phyloP scores from a whole-genome alignment of 2,113 vertebrate genomes.

The Nymphicus hollandicus region DNA sequence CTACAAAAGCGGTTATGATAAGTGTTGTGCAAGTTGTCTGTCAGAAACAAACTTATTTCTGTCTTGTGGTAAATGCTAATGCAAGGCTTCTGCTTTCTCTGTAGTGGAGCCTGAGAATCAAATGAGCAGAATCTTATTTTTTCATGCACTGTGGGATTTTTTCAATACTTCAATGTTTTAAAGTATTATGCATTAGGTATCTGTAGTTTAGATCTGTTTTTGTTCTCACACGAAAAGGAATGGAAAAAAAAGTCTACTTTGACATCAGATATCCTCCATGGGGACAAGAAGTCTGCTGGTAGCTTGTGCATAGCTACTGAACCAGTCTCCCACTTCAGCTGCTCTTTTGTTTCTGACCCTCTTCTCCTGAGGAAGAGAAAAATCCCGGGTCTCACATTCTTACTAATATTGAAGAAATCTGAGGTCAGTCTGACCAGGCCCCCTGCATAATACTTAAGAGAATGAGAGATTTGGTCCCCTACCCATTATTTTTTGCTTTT shows the following conservation, averaged over 20 bases:
- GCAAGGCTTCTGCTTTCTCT: not conserved
- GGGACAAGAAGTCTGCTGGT: not conserved
- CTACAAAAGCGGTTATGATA: not conserved
- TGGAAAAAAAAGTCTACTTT: not conserved
- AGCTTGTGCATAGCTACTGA: not conserved
- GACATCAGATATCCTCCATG: not conserved
- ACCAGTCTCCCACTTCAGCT: not conserved
- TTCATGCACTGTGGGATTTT: not conserved
- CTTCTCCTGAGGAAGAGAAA: not conserved
- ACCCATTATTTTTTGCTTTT: not conserved
- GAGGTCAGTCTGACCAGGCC: not conserved
- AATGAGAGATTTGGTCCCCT: not conserved
- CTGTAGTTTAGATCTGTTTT: not conserved
- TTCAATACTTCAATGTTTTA: not conserved
- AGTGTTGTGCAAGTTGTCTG: not conserved
- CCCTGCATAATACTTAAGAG: accelerated
- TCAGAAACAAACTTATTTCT: not conserved
- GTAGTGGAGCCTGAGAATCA: not conserved
- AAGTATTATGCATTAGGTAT: not conserved
- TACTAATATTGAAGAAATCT: not conserved
- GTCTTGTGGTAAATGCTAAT: not conserved
- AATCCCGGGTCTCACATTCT: not conserved
- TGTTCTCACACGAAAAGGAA: not conserved
- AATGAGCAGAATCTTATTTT: not conserved
- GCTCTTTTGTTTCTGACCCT: not conserved